These are phyloP conservation scores for Ptychobarbus kaznakovi DNA, from an alignment of 2,797 vertebrate genomes.

Conservation along the genomic window DNA sequence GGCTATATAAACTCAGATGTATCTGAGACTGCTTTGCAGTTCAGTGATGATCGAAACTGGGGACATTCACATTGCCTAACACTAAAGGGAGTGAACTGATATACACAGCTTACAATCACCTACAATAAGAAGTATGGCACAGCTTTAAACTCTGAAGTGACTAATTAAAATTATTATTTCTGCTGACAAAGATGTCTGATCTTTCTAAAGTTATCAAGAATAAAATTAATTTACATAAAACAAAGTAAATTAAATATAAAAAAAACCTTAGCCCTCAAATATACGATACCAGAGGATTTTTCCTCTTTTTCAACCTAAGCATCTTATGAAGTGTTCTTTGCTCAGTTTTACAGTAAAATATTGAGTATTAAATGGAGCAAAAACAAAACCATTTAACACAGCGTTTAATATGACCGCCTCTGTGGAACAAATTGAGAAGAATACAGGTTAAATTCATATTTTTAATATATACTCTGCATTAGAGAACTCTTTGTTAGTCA, in stretches of 20 bases:
- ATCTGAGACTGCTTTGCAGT: not conserved
- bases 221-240: not conserved
- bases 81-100: conserved; percentile 24
- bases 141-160: not conserved
- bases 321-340: not conserved
- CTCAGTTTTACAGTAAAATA: not conserved
- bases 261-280: not conserved
- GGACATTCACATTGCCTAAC: not conserved
- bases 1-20: not conserved
- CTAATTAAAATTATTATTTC: not conserved
- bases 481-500: not conserved
- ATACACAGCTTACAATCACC: not conserved
- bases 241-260: not conserved
- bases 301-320: not conserved
- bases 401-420: not conserved
- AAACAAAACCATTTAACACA: not conserved
- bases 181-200: not conserved
- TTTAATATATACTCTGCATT: not conserved
- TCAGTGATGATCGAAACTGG: not conserved
- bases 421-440: not conserved
- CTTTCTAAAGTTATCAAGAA: not conserved
- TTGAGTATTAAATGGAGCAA: not conserved
- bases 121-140: not conserved
- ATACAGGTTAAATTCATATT: not conserved
- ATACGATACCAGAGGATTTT: not conserved